phyloP scores from a whole-genome alignment of 2,797 vertebrate species.

The Pangasius djambal region DNA sequence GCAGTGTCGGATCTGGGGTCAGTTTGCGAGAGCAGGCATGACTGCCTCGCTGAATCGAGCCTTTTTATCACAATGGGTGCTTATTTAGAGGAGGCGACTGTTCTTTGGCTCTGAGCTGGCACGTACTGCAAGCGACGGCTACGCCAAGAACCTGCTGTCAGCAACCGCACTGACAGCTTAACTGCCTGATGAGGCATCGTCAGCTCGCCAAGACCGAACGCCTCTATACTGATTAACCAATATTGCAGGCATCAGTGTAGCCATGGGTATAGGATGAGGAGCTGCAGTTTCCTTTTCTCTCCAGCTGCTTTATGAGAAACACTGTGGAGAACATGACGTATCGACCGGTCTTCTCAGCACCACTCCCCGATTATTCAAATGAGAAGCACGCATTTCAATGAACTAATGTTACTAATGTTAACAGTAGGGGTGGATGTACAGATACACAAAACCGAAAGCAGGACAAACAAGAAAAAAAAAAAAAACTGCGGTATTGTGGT shows the following conservation, averaged over 20 bases:
- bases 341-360: not conserved
- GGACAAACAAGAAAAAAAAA: too few relatives aligned
- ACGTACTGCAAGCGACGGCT: not conserved
- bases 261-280: constrained; percentile 11
- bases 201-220: constrained; percentile 45
- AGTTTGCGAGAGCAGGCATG: constrained; percentile 13
- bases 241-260: constrained; percentile 41
- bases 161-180: constrained; percentile 35
- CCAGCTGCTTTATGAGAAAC: constrained; percentile 28
- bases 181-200: constrained; percentile 47
- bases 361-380: not conserved
- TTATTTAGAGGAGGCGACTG: constrained; percentile 30
- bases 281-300: constrained; percentile 21
- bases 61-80: constrained; percentile 27
- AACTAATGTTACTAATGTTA: not conserved
- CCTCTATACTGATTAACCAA: constrained; percentile 50
- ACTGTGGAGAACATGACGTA: constrained; percentile 5
- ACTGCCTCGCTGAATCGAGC: not conserved
- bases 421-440: not conserved
- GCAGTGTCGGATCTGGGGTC: constrained; percentile 48
- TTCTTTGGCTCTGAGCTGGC: constrained; percentile 10
- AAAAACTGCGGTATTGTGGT: not conserved
- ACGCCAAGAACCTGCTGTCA: constrained; percentile 44
- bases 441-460: too few relatives aligned
- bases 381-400: not conserved